These are phyloP conservation scores for Serilophus lunatus DNA, from an alignment of 2,113 vertebrate species.

Conservation along the genomic window DNA sequence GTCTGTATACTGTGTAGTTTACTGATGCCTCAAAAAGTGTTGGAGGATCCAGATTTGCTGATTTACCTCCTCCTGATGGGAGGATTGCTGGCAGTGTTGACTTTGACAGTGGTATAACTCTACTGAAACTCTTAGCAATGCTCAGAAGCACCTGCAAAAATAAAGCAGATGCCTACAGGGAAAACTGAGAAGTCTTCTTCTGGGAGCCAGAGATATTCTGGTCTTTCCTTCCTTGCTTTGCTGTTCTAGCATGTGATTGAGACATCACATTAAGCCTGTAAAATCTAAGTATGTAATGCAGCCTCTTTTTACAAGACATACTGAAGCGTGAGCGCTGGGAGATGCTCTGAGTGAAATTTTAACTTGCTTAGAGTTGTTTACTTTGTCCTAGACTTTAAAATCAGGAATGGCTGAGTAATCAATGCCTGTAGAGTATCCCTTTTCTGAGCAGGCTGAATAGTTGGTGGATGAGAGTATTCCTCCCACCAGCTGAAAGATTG, in stretches of 20 bases:
- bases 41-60: neutral
- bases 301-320: neutral
- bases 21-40: rapidly evolving
- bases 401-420: neutral
- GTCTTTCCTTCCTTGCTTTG: neutral
- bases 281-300: neutral
- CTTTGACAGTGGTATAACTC: neutral
- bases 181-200: neutral
- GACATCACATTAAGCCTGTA: neutral
- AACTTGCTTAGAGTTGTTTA: neutral
- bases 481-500: neutral
- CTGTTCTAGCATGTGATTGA: neutral
- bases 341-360: neutral
- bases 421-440: neutral
- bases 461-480: neutral
- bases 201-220: neutral
- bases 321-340: neutral
- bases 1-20: neutral
- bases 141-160: neutral
- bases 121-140: neutral
- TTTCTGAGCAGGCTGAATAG: neutral
- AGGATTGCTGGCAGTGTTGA: neutral
- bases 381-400: neutral
- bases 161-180: neutral
- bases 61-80: neutral